Base-by-base conservation (phyloP, 1,140 invertebrate genomes). In the Arion vulgaris region DNA sequence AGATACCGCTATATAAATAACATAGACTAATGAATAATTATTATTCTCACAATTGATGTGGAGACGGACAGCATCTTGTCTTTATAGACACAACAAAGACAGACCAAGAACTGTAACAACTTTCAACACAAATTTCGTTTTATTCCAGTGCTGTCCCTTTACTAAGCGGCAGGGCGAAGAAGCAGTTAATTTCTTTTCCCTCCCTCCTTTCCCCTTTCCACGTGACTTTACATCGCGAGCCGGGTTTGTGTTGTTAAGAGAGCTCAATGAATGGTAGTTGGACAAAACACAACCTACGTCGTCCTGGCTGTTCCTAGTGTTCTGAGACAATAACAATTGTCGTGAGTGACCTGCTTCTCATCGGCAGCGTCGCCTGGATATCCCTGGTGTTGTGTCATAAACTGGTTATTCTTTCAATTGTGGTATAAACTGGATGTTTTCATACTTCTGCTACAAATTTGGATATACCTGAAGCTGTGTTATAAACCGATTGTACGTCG, bases 161-260 rank as follows among this genome's bases (percentile, higher is more conserved):
- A 28, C 28, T 28, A 23, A 5, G 19, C 28, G 28, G 7, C 19
- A 0, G 2, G n/a, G 62, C n/a, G 9, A n/a, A 66, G 62, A 9
- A 5, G 62, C 32, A 32, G n/a, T 26, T 15, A 17, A 17, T 2
- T n/a, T 17, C 17, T 28, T 28, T 28, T 66, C 19, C 62, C n/a
- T 17, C 62, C n/a, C 28, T 32, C 62, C 62, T 28, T 66, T 32
- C 62, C n/a, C 28, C 62, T 32, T 11, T 66, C 28, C 28, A 32
- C 2, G 28, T 66, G 62, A 66, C 62, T 66, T 66, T 34, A n/a
- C 28, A n/a, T 66, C 19, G 62, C 62, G 62, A 66, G 62, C 62
- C 62, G 62, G 62, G 62, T 66, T 23, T 66, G 62, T 66, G 62
- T 34, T 66, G 62, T 66, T 66, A 7, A 66, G 62, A 66, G 28